These are phyloP conservation scores for Drosophila sp. DNA, from an alignment of 1,140 invertebrate genomes.

Conservation along the genomic window DNA sequence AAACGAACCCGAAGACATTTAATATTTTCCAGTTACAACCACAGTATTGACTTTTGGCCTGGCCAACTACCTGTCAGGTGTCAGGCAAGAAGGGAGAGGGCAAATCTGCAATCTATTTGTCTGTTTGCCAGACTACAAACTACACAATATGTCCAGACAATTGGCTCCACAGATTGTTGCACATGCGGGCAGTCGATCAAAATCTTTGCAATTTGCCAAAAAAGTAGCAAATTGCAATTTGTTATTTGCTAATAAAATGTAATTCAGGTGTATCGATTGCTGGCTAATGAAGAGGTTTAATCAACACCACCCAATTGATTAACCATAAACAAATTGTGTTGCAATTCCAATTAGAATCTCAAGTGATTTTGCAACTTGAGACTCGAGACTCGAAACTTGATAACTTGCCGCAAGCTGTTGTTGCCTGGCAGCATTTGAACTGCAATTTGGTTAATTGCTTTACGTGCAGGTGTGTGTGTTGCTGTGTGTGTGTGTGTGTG, in stretches of 20 bases:
- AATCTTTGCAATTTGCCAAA: conserved; percentile 8
- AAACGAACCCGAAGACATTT: conserved; percentile 58
- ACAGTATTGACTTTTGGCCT: conserved; percentile 80
- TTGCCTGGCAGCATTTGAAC: conserved; percentile 51
- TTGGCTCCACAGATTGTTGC: conserved; percentile 9
- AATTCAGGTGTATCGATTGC: conserved; percentile 26
- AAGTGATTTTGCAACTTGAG: conserved; percentile 20
- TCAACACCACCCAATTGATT: conserved; percentile 41
- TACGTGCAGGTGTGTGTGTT: conserved; percentile 37
- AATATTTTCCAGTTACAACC: conserved; percentile 71
- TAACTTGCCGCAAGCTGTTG: conserved; percentile 30
- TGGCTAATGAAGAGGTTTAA: conserved; percentile 35
- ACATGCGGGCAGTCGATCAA: conserved; percentile 27
- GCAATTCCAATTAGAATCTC: conserved; percentile 32
- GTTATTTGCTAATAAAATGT: neutral
- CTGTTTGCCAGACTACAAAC: conserved; percentile 5
- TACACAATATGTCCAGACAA: conserved; percentile 16
- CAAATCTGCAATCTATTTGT: neutral
- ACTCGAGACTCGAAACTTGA: conserved; percentile 20
- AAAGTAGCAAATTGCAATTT: conserved; percentile 9
- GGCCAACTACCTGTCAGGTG: conserved; percentile 15
- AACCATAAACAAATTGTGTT: conserved; percentile 44
- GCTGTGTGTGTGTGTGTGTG: conserved; percentile 18
- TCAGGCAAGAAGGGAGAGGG: neutral
- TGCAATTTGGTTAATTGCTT: conserved; percentile 80